These are phyloP conservation scores for Leptogaster cylindrica DNA, from an alignment of 2,888 invertebrate species.

Conservation along the genomic window DNA sequence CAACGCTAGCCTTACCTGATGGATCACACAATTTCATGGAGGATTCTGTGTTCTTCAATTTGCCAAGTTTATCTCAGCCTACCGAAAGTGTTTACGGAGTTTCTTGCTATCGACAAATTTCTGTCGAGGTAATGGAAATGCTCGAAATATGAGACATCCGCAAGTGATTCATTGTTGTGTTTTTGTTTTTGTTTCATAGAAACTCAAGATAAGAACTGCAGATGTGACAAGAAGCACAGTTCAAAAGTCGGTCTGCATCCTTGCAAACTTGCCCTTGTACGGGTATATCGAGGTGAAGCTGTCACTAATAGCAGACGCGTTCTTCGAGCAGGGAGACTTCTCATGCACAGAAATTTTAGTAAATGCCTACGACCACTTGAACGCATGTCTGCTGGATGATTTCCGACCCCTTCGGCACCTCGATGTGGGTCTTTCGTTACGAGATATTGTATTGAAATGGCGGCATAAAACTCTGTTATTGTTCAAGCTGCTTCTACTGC, in stretches of 20 bases:
- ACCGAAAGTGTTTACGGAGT: slow-evolving; percentile 91
- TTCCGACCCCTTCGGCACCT: slow-evolving; percentile 64
- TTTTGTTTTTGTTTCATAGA: slow-evolving; percentile 66
- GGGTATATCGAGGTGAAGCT: slow-evolving; percentile 95
- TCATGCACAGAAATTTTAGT: slow-evolving; percentile 85
- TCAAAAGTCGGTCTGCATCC: slow-evolving; percentile 96
- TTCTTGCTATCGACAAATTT: slow-evolving; percentile 97
- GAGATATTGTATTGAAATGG: slow-evolving; percentile 67
- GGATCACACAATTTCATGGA: slow-evolving; percentile 96
- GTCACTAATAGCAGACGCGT: slow-evolving; percentile 94
- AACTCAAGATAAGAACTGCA: slow-evolving; percentile 87
- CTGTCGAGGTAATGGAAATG: slow-evolving; percentile 75
- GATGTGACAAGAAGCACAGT: slow-evolving; percentile 97
- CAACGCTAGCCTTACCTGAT: slow-evolving; percentile 96
- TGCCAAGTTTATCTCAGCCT: slow-evolving; percentile 86
- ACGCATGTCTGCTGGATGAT: slow-evolving; percentile 72
- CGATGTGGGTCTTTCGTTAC: slow-evolving; percentile 58
- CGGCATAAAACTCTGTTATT: slow-evolving; percentile 90
- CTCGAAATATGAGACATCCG: too few relatives aligned
- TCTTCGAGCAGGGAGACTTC: slow-evolving; percentile 95
- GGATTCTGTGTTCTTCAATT: slow-evolving; percentile 95
- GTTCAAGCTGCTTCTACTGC: slow-evolving; percentile 89
- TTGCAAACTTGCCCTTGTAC: slow-evolving; percentile 89
- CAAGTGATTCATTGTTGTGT: slow-evolving; percentile 2
- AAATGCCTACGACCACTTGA: slow-evolving; percentile 91